These are phyloP conservation scores for Andricus quercusramuli DNA, from an alignment of 2,888 invertebrate genomes.

Conservation along the genomic window DNA sequence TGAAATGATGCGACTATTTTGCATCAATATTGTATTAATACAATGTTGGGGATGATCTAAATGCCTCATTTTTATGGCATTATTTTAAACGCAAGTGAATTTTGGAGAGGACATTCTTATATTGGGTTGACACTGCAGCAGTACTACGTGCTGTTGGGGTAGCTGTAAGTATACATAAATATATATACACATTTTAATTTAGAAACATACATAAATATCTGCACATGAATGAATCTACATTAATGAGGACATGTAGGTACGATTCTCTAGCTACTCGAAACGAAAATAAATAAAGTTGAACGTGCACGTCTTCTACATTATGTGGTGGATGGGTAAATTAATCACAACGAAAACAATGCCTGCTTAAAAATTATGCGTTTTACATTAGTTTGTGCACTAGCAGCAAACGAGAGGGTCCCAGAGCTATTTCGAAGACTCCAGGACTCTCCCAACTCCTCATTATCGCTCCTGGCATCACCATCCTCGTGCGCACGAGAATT, in stretches of 20 bases:
- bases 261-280: constrained; percentile 42
- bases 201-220: constrained; percentile 33
- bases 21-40: too few species aligned
- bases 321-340: constrained; percentile 39
- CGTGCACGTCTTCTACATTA: constrained; percentile 43
- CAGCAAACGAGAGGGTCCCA: constrained; percentile 58
- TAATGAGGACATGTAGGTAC: constrained; percentile 30
- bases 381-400: constrained; percentile 66
- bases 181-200: constrained; percentile 50
- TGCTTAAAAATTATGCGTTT: constrained; percentile 46
- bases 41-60: too few species aligned
- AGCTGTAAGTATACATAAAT: constrained; percentile 48
- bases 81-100: too few species aligned
- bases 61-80: too few species aligned
- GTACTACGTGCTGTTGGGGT: too few species aligned
- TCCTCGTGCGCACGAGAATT: constrained; percentile 29
- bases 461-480: constrained; percentile 6
- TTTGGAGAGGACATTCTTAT: too few species aligned
- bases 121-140: too few species aligned
- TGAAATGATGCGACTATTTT: too few species aligned
- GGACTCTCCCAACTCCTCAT: background rate
- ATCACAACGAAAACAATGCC: constrained; percentile 44
- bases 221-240: constrained; percentile 26
- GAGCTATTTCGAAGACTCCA: constrained; percentile 10
- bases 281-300: constrained; percentile 37